A percentile compares a stretch with the other conserved stretches of the same genome.
Conservation (phyloP, 2,113 vertebrate genomes). For the Uria lomvia region DNA sequence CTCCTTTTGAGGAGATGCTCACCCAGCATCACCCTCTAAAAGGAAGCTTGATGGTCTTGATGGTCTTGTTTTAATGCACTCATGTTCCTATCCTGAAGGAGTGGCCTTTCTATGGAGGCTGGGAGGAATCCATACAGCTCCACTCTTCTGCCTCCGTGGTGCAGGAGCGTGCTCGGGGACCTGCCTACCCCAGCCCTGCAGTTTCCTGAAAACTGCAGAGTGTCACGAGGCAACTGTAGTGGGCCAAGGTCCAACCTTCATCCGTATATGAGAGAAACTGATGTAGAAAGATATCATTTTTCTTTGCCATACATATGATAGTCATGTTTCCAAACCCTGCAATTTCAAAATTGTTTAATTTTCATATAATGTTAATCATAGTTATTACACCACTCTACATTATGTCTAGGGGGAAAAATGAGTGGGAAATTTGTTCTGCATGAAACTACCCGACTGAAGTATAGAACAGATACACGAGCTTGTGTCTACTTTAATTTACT, state of each 20-base stretch:
- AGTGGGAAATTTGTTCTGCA: constrained; percentile 10
- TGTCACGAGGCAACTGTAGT: not conserved
- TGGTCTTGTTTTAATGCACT: not conserved
- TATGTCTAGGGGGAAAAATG: not conserved
- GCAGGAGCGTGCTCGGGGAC: rapidly evolving
- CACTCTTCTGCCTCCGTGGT: not conserved
- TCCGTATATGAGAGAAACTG: not conserved
- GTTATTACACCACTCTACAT: constrained; percentile 19
- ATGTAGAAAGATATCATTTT: not conserved
- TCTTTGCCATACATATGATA: not conserved
- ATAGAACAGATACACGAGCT: not conserved
- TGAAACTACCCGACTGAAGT: not conserved
- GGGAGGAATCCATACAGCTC: not conserved
- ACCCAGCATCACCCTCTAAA: not conserved
- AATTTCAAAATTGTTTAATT: constrained; percentile 56
- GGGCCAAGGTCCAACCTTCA: not conserved
- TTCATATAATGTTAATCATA: constrained; percentile 25
- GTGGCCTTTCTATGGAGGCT: not conserved
- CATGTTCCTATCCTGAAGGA: not conserved
- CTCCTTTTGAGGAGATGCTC: not conserved
- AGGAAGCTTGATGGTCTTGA: not conserved
- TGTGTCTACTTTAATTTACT: constrained; percentile 24
- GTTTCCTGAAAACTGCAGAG: not conserved
- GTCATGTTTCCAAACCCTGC: constrained; percentile 35
- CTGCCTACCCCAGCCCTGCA: not conserved